Evolutionary conservation across 2,797 vertebrate genomes (phyloP), one percentile per base, ranked within the genome.

Genomic region (Pogoniulus pusillus): DNA sequence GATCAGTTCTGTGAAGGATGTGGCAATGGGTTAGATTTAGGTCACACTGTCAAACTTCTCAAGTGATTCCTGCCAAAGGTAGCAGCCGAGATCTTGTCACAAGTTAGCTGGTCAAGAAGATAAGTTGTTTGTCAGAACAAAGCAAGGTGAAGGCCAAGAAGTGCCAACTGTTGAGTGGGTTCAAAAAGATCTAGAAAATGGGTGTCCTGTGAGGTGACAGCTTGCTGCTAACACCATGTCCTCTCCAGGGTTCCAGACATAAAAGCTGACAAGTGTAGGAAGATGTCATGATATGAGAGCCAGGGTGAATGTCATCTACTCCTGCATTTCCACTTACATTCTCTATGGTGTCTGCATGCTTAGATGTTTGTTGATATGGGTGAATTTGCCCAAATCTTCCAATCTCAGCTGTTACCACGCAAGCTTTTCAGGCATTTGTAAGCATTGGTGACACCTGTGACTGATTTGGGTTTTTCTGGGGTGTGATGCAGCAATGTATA

Each of bases 251-350:
- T 74, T 30, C 39, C 54, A 75, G 59, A 88, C 63, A 72, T 63
- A 83, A 73, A 90, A 90, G 22, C 88, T 94, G 86, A 54, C 60
- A 73, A 68, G 55, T 62, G 41, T 47, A 68, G 91, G 73, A 86
- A 59, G 59, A 41, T 80, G 49, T 84, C 17, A 3, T 32, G 60
- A 39, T 47, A 71, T 8, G 64, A 82, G 54, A 86, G 26, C 47
- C 71, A 45, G 49, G 60, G 45, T 49, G 58, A 64, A 73, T 84
- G 84, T 77, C 45, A 68, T 24, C 85, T 76, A n/a, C 57, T 82
- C 2, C 35, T 91, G 49, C 73, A 60, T 74, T 93, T 77, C 51
- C 72, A 79, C 69, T 86, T 64, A 47, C 4, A 39, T 79, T 88
- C 88, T 35, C 54, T 65, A 4, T 2, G 2, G 11, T 73, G 43